These are phyloP conservation scores for Eremophila alpestris DNA, from an alignment of 2,797 vertebrate genomes.

Conservation along the genomic window DNA sequence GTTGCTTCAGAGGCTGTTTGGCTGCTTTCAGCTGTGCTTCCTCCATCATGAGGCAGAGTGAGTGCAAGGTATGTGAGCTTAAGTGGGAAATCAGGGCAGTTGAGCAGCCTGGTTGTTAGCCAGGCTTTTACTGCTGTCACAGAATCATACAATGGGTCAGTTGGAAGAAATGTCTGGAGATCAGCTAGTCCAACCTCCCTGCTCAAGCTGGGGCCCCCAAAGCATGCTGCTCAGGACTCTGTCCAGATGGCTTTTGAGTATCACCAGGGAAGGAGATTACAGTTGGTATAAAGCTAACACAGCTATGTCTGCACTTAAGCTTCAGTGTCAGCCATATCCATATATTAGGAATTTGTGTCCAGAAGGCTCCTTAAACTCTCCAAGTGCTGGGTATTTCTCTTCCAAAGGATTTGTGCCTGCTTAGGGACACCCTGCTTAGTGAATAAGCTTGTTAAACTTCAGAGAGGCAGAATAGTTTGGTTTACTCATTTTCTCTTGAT, in stretches of 20 bases:
- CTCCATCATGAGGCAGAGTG: background rate
- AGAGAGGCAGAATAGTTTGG: background rate
- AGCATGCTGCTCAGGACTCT: background rate
- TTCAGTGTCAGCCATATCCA: background rate
- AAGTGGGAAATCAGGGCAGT: background rate
- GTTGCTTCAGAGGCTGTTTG: background rate
- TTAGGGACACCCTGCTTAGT: background rate
- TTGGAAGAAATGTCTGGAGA: background rate
- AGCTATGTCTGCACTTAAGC: background rate
- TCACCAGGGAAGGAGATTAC: background rate
- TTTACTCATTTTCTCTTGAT: background rate
- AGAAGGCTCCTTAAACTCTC: background rate
- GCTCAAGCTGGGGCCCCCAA: background rate
- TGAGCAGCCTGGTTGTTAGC: background rate
- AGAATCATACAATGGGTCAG: background rate
- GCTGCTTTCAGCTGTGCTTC: background rate
- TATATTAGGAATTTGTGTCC: background rate
- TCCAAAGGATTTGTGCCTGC: background rate
- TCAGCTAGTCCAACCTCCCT: background rate
- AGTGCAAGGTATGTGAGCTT: background rate
- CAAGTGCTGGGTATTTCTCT: background rate
- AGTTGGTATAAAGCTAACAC: background rate
- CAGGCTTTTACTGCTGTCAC: background rate
- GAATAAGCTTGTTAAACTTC: background rate
- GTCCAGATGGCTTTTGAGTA: background rate